Base-by-base conservation (phyloP, 1,140 invertebrate genomes). In the Himalopsyche phryganea region DNA sequence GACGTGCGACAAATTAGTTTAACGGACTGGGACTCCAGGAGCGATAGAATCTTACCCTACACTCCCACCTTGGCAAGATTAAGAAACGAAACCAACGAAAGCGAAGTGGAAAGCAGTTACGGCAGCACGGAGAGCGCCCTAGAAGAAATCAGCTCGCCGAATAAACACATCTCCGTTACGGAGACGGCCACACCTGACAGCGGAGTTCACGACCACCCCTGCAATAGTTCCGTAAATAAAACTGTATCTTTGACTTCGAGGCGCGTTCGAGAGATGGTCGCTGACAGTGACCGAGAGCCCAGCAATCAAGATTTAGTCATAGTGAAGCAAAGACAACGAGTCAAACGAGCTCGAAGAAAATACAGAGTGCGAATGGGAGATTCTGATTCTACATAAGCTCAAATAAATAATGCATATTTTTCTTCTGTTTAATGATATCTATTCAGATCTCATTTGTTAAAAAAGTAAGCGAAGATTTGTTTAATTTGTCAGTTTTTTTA, bases 311-410 rank as follows among this genome's bases (percentile, higher is more conserved):
- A 80, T 38, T 73, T 72, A 56, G 74, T 76, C 35, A 71, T 74
- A 2, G 65, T 74, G 35, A 76, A 77, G 54, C 79, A 80, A 49
- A 70, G 75, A 32, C 80, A 80, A 56, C 68, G 79, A 14, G 73
- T 80, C 1, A 81, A 80, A 68, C 79, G 80, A 62, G 75, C 77
- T 18, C 67, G 78, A 1, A 68, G 79, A 11, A 81, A 80, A 63
- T 77, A 81, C 65, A 73, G 78, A 63, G 80, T 72, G 65, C 75
- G 79, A 54, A 74, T 81, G 60, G 68, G 65, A 10, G 80, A 82
- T 48, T 82, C 81, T 0, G 81, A 83, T 67, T 81, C 80, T 3
- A 81, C 81, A 66, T 83, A 68, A 72, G 60, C 49, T 44, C 23
- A 28, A 28, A 28, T 28, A 5, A 9, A n/a, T n/a, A n/a, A n/a